Evolutionary conservation across 2,113 vertebrate species (phyloP).

Genomic region (Cochlearius cochlearius): DNA sequence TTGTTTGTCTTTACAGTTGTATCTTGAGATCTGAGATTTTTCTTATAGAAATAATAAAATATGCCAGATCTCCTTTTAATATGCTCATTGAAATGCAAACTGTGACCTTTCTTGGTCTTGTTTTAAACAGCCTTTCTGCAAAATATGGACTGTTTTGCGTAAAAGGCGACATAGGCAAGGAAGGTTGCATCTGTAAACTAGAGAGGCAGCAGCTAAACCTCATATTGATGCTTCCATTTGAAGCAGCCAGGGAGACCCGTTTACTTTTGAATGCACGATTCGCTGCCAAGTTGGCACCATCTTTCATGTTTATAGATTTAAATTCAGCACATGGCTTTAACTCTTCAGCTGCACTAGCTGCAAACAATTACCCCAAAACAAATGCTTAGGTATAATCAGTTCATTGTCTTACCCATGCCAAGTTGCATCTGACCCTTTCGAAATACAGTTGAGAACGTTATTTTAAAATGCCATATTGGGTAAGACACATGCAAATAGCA

Average conservation of each 20-base stretch:
- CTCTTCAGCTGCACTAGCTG: conserved; percentile 67
- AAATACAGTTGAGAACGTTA: not conserved
- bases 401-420: conserved; percentile 37
- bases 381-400: conserved; percentile 61
- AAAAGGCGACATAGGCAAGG: not conserved
- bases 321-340: conserved; percentile 70
- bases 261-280: conserved; percentile 17
- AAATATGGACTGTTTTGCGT: conserved; percentile 11
- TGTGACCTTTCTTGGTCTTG: not conserved
- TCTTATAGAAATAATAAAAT: not conserved
- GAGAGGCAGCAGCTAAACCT: conserved; percentile 32
- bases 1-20: not conserved
- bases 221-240: conserved; percentile 31
- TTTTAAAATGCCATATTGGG: not conserved
- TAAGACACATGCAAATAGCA: not conserved
- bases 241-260: conserved; percentile 45
- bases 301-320: conserved; percentile 63
- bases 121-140: conserved; percentile 4
- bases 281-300: conserved; percentile 63
- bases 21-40: not conserved
- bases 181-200: not conserved
- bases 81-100: conserved; percentile 45
- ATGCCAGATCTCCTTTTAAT: conserved; percentile 33
- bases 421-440: conserved; percentile 11
- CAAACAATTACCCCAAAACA: conserved; percentile 52